These are phyloP conservation scores for Chydorus sphaericus DNA, from an alignment of 2,888 invertebrate species.

Conservation along the genomic window DNA sequence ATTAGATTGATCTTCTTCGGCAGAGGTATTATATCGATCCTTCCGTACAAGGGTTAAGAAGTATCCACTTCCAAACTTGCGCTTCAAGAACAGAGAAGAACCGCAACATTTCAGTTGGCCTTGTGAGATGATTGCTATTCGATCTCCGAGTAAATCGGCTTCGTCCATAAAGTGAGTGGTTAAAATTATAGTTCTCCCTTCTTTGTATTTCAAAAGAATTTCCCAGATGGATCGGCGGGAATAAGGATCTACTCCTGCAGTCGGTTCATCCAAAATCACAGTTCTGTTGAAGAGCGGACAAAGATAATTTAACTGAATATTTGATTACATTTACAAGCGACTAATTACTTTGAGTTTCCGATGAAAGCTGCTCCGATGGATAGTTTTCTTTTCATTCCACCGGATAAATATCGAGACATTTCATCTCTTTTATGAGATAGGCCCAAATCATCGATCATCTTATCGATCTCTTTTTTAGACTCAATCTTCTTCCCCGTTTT, in stretches of 20 bases:
- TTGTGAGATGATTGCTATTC: constrained; percentile 55
- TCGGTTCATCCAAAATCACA: constrained; percentile 71
- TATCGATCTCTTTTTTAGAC: constrained; percentile 30
- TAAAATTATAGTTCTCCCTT: constrained; percentile 58
- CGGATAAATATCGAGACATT: constrained; percentile 52
- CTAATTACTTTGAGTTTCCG: constrained; percentile 45
- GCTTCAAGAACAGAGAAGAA: constrained; percentile 38
- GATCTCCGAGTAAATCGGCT: constrained; percentile 71
- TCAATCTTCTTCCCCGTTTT: constrained; percentile 31
- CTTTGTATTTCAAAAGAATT: constrained; percentile 49
- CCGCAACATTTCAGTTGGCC: constrained; percentile 37
- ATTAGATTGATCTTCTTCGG: background rate
- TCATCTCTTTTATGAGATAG: constrained; percentile 42
- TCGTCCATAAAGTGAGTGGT: constrained; percentile 82
- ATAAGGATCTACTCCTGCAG: constrained; percentile 73
- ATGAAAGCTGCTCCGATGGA: constrained; percentile 81
- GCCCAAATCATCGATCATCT: constrained; percentile 52
- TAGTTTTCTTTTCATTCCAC: constrained; percentile 72
- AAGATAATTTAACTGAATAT: too few relatives aligned
- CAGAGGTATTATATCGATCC: constrained; percentile 3
- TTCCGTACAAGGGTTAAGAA: constrained; percentile 28
- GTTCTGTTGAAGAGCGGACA: background rate
- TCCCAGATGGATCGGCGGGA: constrained; percentile 68
- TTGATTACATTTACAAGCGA: too few relatives aligned
- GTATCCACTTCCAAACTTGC: constrained; percentile 38